Evolutionary conservation across 2,888 invertebrate species (phyloP), one percentile per base, ranked within the genome.

Genomic region (Nomada lathburiana): DNA sequence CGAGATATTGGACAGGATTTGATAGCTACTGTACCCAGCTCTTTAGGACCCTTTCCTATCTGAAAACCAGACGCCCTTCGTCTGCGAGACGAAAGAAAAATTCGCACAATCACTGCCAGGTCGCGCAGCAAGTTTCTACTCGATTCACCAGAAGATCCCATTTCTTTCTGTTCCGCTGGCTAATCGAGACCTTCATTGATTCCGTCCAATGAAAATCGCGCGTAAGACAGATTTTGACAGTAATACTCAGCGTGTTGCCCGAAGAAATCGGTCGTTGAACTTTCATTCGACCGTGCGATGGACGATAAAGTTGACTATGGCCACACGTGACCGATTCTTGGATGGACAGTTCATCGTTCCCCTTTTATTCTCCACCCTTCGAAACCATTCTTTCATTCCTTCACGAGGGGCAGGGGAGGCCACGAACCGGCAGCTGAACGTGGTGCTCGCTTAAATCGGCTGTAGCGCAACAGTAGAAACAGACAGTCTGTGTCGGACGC

Each of bases 391-490:
- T 11, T 36, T 36, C 13, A 7, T 2, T 16, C 0, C 50, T 23
- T 42, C 23, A 10, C 16, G 5, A 36, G 36, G 36, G 36, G 36
- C 36, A 7, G 36, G 36, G 36, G 7, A 36, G 36, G 36, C 7
- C 36, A 5, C 0, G 36, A 4, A 42, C n/a, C 36, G 74, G 57
- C 71, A 68, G 23, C 62, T 18, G 77, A 59, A 23, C 42, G 57
- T 20, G 59, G 67, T 36, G n/a, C 23, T 52, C 81, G 79, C 53
- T 82, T 82, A 82, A 82, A 82, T 73, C 82, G 83, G 79, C 82
- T 73, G 71, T 76, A 73, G 79, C 36, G 71, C 63, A 72, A 68
- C 11, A 47, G 72, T 67, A 79, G 82, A 70, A 84, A 55, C 80
- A 69, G 83, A 44, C 83, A 59, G 75, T 70, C 70, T 74, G 55